Evolutionary conservation across 2,113 vertebrate genomes (phyloP).

Genomic region (Vireo altiloquus): DNA sequence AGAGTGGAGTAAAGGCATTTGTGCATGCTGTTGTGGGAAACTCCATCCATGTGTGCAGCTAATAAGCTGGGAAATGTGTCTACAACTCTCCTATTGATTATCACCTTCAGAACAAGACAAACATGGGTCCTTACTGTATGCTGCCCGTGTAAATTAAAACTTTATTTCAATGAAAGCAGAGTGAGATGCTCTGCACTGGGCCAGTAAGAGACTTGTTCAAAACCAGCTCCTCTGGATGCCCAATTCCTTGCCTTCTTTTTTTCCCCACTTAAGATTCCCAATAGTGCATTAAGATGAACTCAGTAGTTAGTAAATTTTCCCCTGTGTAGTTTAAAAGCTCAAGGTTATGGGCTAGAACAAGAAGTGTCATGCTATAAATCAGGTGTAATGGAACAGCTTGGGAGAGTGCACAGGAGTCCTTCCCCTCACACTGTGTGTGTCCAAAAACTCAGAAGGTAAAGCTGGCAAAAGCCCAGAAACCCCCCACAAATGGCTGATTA

Average conservation of each 20-base stretch:
- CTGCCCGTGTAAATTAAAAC: constrained; percentile 52
- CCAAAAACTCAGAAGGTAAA: constrained; percentile 61
- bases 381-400: constrained; percentile 76
- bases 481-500: background rate
- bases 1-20: constrained; percentile 16
- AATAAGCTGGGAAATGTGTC: constrained; percentile 48
- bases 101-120: constrained; percentile 44
- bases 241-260: background rate
- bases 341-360: constrained; percentile 76
- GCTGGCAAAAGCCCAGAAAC: background rate
- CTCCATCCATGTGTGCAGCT: constrained; percentile 45
- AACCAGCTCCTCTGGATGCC: constrained; percentile 27
- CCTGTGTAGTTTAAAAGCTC: constrained; percentile 71
- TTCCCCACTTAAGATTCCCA: constrained; percentile 28
- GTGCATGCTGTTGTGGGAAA: constrained; percentile 46
- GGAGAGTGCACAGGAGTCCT: constrained; percentile 56
- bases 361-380: constrained; percentile 81
- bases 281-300: constrained; percentile 34
- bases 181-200: background rate
- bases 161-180: constrained; percentile 63
- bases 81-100: constrained; percentile 59
- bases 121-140: background rate
- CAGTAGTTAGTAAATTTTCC: constrained; percentile 66
- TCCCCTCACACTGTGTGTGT: constrained; percentile 58
- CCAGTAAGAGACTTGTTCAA: constrained; percentile 11